A percentile compares a stretch with the other conserved stretches of the same genome.
These are phyloP conservation scores for Drosophila subquinaria DNA, from an alignment of 2,888 invertebrate genomes.

Conservation along the genomic window DNA sequence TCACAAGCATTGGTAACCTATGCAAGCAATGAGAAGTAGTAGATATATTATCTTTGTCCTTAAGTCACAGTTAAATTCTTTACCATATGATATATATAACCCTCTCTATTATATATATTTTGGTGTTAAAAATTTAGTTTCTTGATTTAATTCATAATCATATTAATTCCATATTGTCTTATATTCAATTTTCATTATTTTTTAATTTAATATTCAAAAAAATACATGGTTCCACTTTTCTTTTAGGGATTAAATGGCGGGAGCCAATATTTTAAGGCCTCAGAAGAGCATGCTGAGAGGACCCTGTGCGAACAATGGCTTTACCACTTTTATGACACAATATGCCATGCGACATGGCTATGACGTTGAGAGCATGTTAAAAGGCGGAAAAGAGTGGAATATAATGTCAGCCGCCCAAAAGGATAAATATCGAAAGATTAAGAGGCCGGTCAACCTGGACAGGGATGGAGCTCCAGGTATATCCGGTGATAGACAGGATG, in stretches of 20 bases:
- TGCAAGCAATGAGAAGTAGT: neutral
- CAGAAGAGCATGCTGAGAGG: neutral
- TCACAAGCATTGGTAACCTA: neutral
- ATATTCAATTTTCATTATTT: too few relatives aligned
- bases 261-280: neutral
- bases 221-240: neutral
- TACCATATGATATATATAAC: too few relatives aligned
- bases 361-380: neutral
- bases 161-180: too few relatives aligned
- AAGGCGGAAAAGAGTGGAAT: conserved; percentile 15
- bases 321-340: conserved; percentile 7
- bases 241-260: neutral
- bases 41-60: neutral
- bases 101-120: too few relatives aligned
- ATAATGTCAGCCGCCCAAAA: neutral
- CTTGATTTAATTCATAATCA: too few relatives aligned
- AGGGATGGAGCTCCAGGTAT: neutral
- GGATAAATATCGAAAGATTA: neutral
- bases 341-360: neutral
- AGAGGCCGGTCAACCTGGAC: neutral
- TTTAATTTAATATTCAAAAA: neutral
- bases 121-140: too few relatives aligned
- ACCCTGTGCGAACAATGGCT: conserved; percentile 27
- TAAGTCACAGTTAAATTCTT: too few relatives aligned
- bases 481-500: neutral